A percentile compares a stretch with the other conserved stretches of the same genome.
phyloP scores from a whole-genome alignment of 2,888 invertebrate genomes.

The Drosophila subquinaria region DNA sequence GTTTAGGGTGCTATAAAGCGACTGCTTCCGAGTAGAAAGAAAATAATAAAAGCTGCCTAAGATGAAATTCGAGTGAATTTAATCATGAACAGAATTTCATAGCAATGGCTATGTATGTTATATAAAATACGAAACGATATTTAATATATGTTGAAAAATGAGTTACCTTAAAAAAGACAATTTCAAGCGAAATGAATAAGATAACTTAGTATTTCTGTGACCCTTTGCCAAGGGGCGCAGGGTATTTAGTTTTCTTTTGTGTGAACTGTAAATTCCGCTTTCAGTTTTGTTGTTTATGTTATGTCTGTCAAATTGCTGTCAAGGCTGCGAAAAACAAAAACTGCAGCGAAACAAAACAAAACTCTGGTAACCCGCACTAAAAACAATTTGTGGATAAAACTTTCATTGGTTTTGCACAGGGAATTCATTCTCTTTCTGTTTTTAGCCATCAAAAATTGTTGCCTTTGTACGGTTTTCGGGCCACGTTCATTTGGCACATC shows the following conservation, averaged over 20 bases:
- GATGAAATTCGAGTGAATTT: slow-evolving; percentile 5
- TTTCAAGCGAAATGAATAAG: slow-evolving; percentile 8
- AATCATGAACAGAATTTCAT: neutral
- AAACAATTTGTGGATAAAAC: slow-evolving; percentile 53
- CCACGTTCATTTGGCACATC: slow-evolving; percentile 38
- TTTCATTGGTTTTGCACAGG: slow-evolving; percentile 50
- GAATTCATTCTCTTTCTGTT: slow-evolving; percentile 18
- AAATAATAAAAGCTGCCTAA: neutral
- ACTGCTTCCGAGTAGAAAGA: neutral
- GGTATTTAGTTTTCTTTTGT: slow-evolving; percentile 19
- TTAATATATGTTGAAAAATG: no score
- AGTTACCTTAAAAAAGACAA: no score
- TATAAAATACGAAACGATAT: neutral
- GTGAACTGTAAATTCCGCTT: slow-evolving; percentile 10
- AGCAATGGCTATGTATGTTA: neutral
- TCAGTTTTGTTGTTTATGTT: slow-evolving; percentile 56
- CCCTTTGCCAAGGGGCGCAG: neutral
- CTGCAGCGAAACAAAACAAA: slow-evolving; percentile 28
- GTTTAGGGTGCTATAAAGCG: neutral
- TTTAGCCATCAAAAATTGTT: slow-evolving; percentile 54
- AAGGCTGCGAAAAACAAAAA: slow-evolving; percentile 55
- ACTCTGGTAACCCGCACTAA: slow-evolving; percentile 22
- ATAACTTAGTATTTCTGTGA: neutral
- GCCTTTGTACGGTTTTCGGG: slow-evolving; percentile 37
- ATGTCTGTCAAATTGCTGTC: slow-evolving; percentile 76